These are phyloP conservation scores for Catagonus wagneri DNA, from an alignment of 2,113 vertebrate genomes.

Conservation along the genomic window DNA sequence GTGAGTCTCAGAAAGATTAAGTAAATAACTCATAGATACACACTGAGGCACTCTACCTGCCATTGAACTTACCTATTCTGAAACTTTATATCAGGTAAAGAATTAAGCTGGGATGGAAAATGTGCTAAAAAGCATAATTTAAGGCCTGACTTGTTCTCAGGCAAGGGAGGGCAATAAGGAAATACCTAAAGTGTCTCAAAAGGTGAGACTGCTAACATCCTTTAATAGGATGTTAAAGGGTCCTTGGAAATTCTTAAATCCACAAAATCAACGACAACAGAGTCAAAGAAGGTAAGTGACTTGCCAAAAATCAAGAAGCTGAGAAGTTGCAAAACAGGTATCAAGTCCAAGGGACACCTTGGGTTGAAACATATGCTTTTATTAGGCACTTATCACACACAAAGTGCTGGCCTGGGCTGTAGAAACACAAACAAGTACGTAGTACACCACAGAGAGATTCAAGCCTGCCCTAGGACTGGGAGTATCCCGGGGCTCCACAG, in stretches of 20 bases:
- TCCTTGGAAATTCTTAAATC: not conserved
- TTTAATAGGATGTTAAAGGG: not conserved
- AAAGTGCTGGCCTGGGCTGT: not conserved
- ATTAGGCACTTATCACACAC: not conserved
- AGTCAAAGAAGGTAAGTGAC: not conserved
- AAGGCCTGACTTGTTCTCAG: not conserved
- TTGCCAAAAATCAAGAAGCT: not conserved
- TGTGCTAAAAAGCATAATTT: not conserved
- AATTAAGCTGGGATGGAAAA: not conserved
- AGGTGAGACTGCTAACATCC: not conserved
- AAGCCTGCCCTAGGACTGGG: not conserved
- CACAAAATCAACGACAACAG: not conserved
- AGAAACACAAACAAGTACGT: rapidly evolving
- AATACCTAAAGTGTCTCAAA: not conserved
- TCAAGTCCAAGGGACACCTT: not conserved
- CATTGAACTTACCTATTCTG: not conserved
- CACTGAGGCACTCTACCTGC: not conserved
- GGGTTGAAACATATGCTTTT: not conserved
- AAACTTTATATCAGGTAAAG: not conserved
- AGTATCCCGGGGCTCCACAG: rapidly evolving
- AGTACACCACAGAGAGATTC: rapidly evolving
- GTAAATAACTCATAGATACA: not conserved
- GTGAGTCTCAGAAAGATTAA: not conserved
- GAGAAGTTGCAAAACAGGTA: not conserved
- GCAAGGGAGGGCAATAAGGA: not conserved